phyloP scores from a whole-genome alignment of 2,888 invertebrate genomes.

The Criorhina ranunculi region DNA sequence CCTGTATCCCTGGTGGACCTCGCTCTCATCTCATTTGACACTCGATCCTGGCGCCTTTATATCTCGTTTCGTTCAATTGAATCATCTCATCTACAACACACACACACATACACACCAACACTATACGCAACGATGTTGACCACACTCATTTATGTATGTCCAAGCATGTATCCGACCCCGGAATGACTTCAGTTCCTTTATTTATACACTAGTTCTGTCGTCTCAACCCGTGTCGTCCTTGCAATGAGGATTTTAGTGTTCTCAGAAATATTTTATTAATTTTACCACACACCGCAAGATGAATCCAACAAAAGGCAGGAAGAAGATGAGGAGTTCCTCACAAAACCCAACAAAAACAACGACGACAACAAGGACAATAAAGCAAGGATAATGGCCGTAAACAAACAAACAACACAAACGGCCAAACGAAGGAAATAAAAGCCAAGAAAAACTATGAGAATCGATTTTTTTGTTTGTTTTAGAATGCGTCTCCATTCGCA shows the following conservation, averaged over 20 bases:
- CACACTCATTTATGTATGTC: conserved; percentile 56
- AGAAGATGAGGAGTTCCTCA: conserved; percentile 38
- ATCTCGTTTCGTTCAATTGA: not conserved
- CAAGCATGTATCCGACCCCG: conserved; percentile 41
- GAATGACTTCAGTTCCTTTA: conserved; percentile 32
- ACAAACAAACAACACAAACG: conserved; percentile 73
- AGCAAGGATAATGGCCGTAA: conserved; percentile 75
- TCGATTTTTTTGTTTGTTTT: conserved; percentile 69
- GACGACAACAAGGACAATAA: conserved; percentile 61
- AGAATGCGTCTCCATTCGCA: not conserved
- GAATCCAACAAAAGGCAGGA: conserved; percentile 29
- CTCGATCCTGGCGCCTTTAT: not conserved
- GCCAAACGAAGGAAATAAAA: conserved; percentile 40
- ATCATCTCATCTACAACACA: not conserved
- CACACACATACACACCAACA: no score
- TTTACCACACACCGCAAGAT: conserved; percentile 43
- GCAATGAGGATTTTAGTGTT: conserved; percentile 48
- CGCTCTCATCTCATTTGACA: not conserved
- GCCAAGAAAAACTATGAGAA: conserved; percentile 67
- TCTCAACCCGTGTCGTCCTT: conserved; percentile 37
- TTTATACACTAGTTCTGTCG: conserved; percentile 5
- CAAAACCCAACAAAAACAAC: conserved; percentile 29
- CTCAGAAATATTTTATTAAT: conserved; percentile 74
- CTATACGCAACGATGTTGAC: conserved; percentile 33
- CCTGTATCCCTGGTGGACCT: no score